A percentile compares a stretch with the other conserved stretches of the same genome.
phyloP scores from a whole-genome alignment of 1,140 invertebrate genomes.

The Cataglyphis hispanica region DNA sequence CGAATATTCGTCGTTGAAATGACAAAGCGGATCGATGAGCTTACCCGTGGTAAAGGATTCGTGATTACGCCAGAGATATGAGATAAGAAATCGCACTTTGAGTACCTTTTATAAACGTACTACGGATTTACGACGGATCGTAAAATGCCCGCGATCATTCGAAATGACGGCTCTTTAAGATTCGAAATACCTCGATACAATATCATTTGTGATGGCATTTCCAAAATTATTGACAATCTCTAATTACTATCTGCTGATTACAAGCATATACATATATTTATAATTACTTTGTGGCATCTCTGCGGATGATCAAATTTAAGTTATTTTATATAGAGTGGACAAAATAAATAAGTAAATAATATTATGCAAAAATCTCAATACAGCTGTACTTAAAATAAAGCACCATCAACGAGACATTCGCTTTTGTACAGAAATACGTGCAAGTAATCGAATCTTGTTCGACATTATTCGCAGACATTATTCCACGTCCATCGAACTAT shows the following conservation, averaged over 20 bases:
- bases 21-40: constrained; percentile 77
- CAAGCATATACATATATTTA: background rate
- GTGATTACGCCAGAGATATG: constrained; percentile 80
- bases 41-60: constrained; percentile 78
- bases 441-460: background rate
- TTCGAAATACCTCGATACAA: constrained; percentile 52
- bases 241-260: background rate
- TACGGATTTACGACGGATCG: constrained; percentile 83
- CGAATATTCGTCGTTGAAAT: constrained; percentile 60
- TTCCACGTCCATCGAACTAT: constrained; percentile 67
- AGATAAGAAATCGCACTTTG: constrained; percentile 78
- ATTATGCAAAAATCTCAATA: background rate
- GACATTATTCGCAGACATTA: constrained; percentile 36
- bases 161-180: constrained; percentile 61
- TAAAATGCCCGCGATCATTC: constrained; percentile 73
- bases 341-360: background rate
- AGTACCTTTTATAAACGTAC: constrained; percentile 82
- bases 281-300: background rate
- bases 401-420: background rate
- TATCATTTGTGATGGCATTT: constrained; percentile 12
- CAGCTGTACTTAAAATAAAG: background rate
- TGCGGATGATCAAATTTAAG: background rate
- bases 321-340: background rate
- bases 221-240: too few relatives aligned
- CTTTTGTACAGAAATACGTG: background rate